Base-by-base conservation (phyloP, 2,797 vertebrate species). In the Dendrocincla tyrannina region DNA sequence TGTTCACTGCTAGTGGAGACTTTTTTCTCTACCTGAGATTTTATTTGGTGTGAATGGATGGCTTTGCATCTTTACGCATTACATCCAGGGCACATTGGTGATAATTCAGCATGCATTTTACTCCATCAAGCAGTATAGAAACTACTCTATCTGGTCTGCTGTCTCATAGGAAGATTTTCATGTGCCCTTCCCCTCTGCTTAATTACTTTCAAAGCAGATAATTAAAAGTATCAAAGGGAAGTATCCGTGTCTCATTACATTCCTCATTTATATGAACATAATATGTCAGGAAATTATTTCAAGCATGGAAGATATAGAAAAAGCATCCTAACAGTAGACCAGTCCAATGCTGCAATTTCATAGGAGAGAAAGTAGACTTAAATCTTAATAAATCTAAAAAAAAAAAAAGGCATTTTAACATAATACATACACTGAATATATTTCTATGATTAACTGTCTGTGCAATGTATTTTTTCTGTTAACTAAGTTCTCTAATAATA, bases 211-310 rank as follows among this genome's bases (percentile, higher is more conserved):
- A 93, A 74, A 86, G 41, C 58, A 83, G 75, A 89, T 97, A 97
- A 98, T 97, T 97, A 97, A 96, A 97, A 94, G 72, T 95, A 95
- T 97, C 95, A 97, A 97, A 96, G 67, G 82, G 37, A 96, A 97
- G 46, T 72, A 97, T 95, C 83, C 52, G 60, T 95, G 76, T 94
- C 88, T 97, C 92, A 97, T 97, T 97, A 94, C 88, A 67, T 69
- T 93, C 78, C 70, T 96, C 82, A 89, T 97, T 97, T 97, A 92
- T 97, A 95, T 52, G 53, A 97, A 94, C 93, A 92, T 96, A 97
- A 97, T 97, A 94, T 81, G 49, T 37, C 88, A 96, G 95, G 96
- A 93, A 97, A 97, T 96, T 93, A 97, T 96, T 98, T 97, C 68
- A 82, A 93, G 83, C 78, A 86, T 73, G 67, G 69, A 68, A 92